Conservation (phyloP, 2,888 invertebrate genomes). For the Enoplolaimus lenunculus region DNA sequence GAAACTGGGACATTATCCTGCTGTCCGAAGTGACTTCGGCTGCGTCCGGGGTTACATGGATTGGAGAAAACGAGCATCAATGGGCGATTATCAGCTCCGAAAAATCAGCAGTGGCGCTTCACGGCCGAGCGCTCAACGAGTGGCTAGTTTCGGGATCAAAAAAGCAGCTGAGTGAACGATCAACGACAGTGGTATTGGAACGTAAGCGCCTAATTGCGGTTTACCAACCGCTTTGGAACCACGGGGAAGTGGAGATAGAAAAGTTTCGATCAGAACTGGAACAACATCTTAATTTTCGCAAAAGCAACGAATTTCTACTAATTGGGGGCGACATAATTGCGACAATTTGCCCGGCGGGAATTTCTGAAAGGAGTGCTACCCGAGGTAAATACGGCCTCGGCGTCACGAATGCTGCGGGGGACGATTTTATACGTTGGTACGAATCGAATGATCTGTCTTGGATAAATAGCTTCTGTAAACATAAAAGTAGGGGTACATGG, state of each 20-base stretch:
- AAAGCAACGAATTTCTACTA: not conserved
- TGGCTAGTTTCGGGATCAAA: conserved; percentile 7
- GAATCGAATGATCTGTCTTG: not conserved
- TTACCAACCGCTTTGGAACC: conserved; percentile 8
- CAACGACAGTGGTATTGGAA: not conserved
- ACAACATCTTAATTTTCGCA: not conserved
- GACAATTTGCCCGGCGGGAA: not conserved
- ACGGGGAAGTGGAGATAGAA: conserved; percentile 10
- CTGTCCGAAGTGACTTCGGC: conserved; percentile 1
- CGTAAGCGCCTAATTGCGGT: not conserved
- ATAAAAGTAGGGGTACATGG: conserved; percentile 11
- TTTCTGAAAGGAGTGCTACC: not conserved
- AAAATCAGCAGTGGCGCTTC: conserved; percentile 6
- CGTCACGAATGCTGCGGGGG: not conserved
- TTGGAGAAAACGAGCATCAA: conserved; percentile 14
- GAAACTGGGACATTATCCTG: not conserved
- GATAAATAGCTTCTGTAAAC: conserved; percentile 4
- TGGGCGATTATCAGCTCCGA: conserved; percentile 4
- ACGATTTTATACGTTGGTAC: conserved; percentile 2
- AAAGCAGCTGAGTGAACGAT: conserved; percentile 1
- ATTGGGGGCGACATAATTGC: conserved; percentile 12
- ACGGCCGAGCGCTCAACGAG: conserved; percentile 2
- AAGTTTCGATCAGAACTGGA: conserved; percentile 5
- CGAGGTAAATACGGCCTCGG: conserved; percentile 6
- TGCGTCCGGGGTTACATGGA: conserved; percentile 4